phyloP scores from a whole-genome alignment of 1,140 invertebrate species.

The Bombus turneri region DNA sequence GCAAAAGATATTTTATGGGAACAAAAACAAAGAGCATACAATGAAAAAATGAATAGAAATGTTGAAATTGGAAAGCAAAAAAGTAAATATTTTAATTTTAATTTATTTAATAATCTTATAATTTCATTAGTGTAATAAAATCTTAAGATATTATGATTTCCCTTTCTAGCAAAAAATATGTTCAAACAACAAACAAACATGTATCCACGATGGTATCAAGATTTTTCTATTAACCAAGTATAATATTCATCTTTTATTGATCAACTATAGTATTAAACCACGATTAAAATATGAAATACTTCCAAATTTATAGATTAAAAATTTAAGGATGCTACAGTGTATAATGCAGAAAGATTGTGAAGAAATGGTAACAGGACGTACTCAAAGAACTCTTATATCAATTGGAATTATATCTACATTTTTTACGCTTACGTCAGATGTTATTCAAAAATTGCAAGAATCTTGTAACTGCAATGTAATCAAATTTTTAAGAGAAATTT shows the following conservation, averaged over 20 bases:
- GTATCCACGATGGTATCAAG: conserved; percentile 77
- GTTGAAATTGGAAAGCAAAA: conserved; percentile 42
- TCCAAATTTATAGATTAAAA: conserved; percentile 59
- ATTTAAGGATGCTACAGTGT: conserved; percentile 69
- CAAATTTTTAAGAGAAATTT: conserved; percentile 75
- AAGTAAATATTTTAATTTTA: conserved; percentile 34
- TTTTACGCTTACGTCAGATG: conserved; percentile 63
- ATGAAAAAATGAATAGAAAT: conserved; percentile 33
- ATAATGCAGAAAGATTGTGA: conserved; percentile 72
- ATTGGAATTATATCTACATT: conserved; percentile 76
- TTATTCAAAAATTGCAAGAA: conserved; percentile 67
- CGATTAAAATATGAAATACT: conserved; percentile 26
- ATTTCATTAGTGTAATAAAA: neutral
- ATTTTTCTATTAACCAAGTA: conserved; percentile 78
- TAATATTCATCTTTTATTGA: neutral
- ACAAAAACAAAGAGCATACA: conserved; percentile 34
- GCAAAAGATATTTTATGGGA: conserved; percentile 48
- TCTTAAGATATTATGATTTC: neutral
- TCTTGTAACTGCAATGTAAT: conserved; percentile 64
- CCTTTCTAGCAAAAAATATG: neutral
- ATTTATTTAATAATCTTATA: conserved; percentile 1
- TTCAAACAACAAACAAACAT: neutral
- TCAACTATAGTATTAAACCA: neutral
- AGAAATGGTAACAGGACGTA: conserved; percentile 68
- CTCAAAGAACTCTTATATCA: conserved; percentile 60